Evolutionary conservation across 2,797 vertebrate species (phyloP).

Genomic region (Psittacula echo): DNA sequence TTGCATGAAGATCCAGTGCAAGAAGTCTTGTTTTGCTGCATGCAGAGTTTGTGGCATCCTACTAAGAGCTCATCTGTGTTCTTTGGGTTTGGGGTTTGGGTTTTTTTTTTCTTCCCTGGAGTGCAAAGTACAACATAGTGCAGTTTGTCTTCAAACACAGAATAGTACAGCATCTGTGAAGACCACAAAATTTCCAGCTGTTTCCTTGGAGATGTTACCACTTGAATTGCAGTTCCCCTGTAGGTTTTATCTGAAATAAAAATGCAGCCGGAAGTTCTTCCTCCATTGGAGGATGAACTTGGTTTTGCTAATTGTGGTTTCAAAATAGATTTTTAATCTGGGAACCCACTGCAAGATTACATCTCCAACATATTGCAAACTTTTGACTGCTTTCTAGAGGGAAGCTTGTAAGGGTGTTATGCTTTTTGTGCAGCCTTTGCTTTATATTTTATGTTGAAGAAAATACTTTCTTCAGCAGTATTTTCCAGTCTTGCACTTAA

Average conservation of each 20-base stretch:
- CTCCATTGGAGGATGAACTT: not conserved
- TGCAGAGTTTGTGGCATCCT: not conserved
- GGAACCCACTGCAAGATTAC: not conserved
- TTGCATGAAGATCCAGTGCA: not conserved
- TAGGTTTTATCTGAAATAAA: not conserved
- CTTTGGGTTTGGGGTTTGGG: not conserved
- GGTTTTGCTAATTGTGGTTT: not conserved
- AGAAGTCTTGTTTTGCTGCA: not conserved
- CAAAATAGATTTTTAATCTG: not conserved
- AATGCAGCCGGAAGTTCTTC: not conserved
- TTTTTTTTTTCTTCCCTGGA: not conserved
- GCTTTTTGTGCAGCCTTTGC: not conserved
- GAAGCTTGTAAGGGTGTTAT: not conserved
- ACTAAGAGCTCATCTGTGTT: not conserved
- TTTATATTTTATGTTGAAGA: not conserved
- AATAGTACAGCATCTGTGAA: not conserved
- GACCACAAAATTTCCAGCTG: slow-evolving; percentile 5
- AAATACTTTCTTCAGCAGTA: not conserved
- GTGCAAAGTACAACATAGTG: not conserved
- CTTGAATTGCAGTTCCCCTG: not conserved
- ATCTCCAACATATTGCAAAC: not conserved
- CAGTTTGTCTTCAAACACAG: not conserved
- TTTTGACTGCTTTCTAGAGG: not conserved
- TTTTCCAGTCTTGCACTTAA: not conserved
- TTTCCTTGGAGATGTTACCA: slow-evolving; percentile 37